phyloP scores from a whole-genome alignment of 2,113 vertebrate genomes.

The Gadus macrocephalus region DNA sequence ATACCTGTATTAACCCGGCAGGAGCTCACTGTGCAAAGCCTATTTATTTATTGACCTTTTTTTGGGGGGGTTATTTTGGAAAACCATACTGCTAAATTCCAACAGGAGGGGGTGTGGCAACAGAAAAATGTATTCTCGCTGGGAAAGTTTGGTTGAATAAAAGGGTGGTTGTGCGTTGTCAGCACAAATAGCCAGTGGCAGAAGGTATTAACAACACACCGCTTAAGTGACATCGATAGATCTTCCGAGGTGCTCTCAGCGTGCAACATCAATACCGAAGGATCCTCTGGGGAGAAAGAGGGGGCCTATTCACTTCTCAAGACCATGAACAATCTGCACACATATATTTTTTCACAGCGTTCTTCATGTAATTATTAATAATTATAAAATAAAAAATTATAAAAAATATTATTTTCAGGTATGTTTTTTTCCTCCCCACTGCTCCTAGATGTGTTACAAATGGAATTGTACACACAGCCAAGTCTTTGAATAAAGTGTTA shows the following conservation, averaged over 20 bases:
- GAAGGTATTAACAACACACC: conserved; percentile 18
- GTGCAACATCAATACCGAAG: conserved; percentile 12
- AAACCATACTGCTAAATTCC: neutral
- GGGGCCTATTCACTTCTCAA: no score
- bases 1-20: conserved; percentile 49
- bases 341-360: no score
- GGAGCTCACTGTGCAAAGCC: conserved; percentile 27
- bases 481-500: no score
- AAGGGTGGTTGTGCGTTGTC: conserved; percentile 10
- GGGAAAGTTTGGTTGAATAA: conserved; percentile 19
- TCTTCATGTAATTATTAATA: no score
- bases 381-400: no score
- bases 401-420: no score
- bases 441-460: no score
- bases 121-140: conserved; percentile 35
- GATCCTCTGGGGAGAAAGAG: no score
- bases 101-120: conserved; percentile 15
- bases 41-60: neutral
- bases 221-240: neutral
- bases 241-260: conserved; percentile 8
- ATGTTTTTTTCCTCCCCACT: no score
- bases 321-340: no score
- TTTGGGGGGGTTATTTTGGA: no score
- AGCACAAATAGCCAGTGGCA: conserved; percentile 25
- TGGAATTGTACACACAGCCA: no score